Conservation (phyloP, 2,797 vertebrate genomes). For the Perdix hodgsoniae region DNA sequence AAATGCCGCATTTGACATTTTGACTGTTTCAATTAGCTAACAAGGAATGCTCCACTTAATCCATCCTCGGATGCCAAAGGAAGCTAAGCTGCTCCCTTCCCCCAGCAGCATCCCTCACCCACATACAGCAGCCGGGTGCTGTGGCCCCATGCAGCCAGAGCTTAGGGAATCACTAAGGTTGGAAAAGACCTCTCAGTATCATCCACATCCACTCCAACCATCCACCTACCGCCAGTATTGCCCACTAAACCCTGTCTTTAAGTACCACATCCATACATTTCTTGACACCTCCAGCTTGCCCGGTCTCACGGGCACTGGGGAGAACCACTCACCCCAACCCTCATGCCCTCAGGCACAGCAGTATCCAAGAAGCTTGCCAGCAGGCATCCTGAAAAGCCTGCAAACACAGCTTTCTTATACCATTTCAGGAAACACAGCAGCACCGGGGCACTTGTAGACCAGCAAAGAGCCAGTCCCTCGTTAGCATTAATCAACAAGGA, state of each 20-base stretch:
- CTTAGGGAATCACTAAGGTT: background rate
- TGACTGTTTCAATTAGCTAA: conserved; percentile 72
- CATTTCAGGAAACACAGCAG: background rate
- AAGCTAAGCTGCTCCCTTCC: conserved; percentile 36
- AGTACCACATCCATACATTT: too few relatives aligned
- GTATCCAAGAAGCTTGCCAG: background rate
- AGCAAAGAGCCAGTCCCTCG: background rate
- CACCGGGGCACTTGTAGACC: background rate
- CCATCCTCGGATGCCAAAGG: conserved; percentile 37
- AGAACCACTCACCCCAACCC: background rate
- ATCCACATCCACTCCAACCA: too few relatives aligned
- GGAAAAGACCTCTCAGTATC: too few relatives aligned
- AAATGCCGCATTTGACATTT: conserved; percentile 71
- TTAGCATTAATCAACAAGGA: background rate
- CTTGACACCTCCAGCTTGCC: too few relatives aligned
- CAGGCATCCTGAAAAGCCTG: background rate
- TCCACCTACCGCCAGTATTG: too few relatives aligned
- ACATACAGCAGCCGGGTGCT: background rate
- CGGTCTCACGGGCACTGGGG: background rate
- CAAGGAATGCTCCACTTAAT: conserved; percentile 54
- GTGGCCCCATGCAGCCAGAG: background rate
- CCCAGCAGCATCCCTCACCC: background rate
- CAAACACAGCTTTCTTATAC: background rate
- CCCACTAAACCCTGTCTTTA: too few relatives aligned
- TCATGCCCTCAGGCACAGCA: background rate